Base-by-base conservation (phyloP, 2,888 invertebrate genomes). In the Meteorus colon region DNA sequence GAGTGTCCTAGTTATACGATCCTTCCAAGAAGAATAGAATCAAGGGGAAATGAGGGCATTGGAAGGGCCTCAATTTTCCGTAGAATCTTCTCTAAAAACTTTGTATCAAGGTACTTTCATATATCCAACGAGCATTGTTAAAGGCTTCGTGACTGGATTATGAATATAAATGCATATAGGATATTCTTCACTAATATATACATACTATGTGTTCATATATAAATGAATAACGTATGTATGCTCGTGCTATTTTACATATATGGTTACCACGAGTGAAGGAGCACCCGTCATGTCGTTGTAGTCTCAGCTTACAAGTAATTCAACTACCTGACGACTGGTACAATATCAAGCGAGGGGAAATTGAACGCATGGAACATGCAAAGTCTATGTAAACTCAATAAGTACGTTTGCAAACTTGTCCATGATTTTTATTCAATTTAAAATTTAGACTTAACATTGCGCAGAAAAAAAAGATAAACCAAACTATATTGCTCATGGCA, bases 251-350 rank as follows among this genome's bases (percentile, higher is more conserved):
- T 48, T 48, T 48, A 60, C 27, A 60, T 24, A 29, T 60, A 24
- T 60, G 59, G 59, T 12, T 60, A 27, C 27, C 59, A 14, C 29
- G 59, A 60, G 12, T 60, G 59, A 29, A 60, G 63, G n/a, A 34
- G 31, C 29, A 63, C 63, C 16, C 34, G 63, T 63, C 63, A 34
- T 34, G 63, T 31, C 31, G 31, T n/a, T 63, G 34, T 34, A 63
- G 63, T 63, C 63, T 63, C 63, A 63, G 63, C 63, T 63, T 63
- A 63, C 63, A 63, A 63, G 63, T 63, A 63, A 63, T 63, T 63
- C 63, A 63, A 63, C 63, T 63, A 31, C 63, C n/a, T 16, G 29
- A 63, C 63, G 63, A 63, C 63, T 63, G 63, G 31, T 34, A 63
- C 16, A 60, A 60, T 60, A 16, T 60, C 63, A 63, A n/a, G 16